A percentile compares a stretch with the other conserved stretches of the same genome.
Conservation (phyloP, 2,113 vertebrate species). For the Rhagologus leucostigma region DNA sequence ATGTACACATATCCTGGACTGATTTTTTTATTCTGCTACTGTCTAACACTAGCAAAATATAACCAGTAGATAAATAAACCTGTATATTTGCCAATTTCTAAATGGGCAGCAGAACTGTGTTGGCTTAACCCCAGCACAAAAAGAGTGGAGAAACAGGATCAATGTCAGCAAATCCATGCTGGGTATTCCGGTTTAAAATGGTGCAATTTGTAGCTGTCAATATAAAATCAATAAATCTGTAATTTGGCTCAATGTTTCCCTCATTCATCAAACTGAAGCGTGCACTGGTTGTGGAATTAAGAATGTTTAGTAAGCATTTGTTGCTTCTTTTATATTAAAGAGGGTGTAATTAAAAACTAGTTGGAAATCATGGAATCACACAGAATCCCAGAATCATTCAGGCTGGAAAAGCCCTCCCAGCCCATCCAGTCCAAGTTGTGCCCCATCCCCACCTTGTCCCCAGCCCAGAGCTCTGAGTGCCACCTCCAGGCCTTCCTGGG, state of each 20-base stretch:
- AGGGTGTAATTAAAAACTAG: not conserved
- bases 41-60: not conserved
- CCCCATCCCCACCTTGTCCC: not conserved
- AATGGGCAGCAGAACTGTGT: not conserved
- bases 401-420: rapidly evolving
- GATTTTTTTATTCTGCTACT: not conserved
- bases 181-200: not conserved
- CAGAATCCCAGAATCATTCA: rapidly evolving
- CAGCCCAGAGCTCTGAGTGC: not conserved
- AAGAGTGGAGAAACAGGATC: not conserved
- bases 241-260: not conserved
- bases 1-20: not conserved
- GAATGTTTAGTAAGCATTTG: not conserved
- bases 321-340: not conserved
- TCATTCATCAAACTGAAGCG: not conserved
- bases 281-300: not conserved
- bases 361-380: not conserved
- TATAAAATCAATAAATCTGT: not conserved
- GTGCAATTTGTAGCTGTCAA: not conserved
- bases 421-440: not conserved
- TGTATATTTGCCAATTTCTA: not conserved
- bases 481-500: not conserved
- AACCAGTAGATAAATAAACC: not conserved
- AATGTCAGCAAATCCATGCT: not conserved
- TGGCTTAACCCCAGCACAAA: not conserved